Evolutionary conservation across 2,888 invertebrate genomes (phyloP).

Genomic region (Brenthis hecate): DNA sequence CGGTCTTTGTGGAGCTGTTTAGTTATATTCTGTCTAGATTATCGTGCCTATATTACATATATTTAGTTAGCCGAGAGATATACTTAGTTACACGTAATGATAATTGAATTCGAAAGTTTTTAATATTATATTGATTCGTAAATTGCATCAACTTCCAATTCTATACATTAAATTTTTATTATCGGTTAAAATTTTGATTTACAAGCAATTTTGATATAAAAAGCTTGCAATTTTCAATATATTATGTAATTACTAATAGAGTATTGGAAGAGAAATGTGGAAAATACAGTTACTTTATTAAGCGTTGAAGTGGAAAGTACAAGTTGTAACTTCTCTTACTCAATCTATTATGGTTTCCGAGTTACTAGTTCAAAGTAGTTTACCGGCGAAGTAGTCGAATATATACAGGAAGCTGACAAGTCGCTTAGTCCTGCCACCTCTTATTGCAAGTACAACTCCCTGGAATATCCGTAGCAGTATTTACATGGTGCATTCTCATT

Average conservation of each 20-base stretch:
- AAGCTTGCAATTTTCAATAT: too few species aligned
- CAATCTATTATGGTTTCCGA: constrained; percentile 7
- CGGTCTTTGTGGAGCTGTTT: constrained; percentile 36
- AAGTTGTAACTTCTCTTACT: constrained; percentile 6
- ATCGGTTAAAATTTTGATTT: too few species aligned
- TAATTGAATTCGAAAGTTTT: too few species aligned
- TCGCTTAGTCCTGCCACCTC: constrained; percentile 21
- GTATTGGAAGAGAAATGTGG: too few species aligned
- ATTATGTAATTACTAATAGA: too few species aligned
- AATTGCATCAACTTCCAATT: too few species aligned
- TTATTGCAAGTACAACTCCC: constrained; percentile 4
- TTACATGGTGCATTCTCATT: constrained; percentile 4
- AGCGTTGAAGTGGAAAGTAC: constrained; percentile 7
- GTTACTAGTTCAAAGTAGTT: constrained; percentile 23
- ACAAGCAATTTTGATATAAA: too few species aligned
- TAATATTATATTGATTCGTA: too few species aligned
- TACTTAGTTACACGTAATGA: not conserved
- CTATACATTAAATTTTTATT: too few species aligned
- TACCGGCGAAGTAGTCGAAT: constrained; percentile 25
- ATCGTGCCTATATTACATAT: constrained; percentile 15
- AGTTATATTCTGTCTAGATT: constrained; percentile 30
- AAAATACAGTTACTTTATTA: too few species aligned
- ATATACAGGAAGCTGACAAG: constrained; percentile 12
- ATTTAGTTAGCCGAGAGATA: not conserved
- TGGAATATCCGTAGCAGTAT: constrained; percentile 6